Evolutionary conservation across 2,797 vertebrate genomes (phyloP), one percentile per base, ranked within the genome.

Genomic region (Prunella strophiata): DNA sequence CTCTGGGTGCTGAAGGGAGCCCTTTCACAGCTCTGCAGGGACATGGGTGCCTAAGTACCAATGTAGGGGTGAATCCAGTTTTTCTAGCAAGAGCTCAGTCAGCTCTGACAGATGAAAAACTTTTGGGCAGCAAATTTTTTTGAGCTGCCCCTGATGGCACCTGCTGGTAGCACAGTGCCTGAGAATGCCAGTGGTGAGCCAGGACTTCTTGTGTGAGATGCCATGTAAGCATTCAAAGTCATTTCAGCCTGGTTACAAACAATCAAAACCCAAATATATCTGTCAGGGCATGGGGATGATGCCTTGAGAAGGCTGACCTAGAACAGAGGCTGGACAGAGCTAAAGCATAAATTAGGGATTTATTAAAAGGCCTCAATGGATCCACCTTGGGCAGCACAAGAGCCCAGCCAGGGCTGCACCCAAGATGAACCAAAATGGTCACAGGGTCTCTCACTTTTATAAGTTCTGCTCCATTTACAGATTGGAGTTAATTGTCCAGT

Each of bases 11-110:
- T 5, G 19, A 45, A 45, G 26, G 51, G 47, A 76, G 29, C 15
- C 34, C 43, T 65, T 74, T 22, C 61, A 30, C 47, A 40, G 13
- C 3, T 36, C 38, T 65, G 10, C 45, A 42, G 43, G 36, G 14
- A n/a, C 1, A 16, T 1, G 23, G 30, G 7, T 47, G 29, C 11
- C 51, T 15, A 8, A 75, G 10, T 27, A 38, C 10, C 11, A 17
- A 2, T 0, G 0, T 14, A 8, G 10, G 8, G 11, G 19, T 26
- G 4, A 55, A 23, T n/a, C 43, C 32, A 7, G 16, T 38, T 78
- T n/a, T 34, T 23, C 40, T 38, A 36, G 7, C 4, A 15, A 77
- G 15, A 58, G 22, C 22, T 74, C 48, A 23, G 17, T 67, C 40
- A 70, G 3, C 32, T 78, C 38, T 57, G 57, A 26, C 45, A 80